Evolutionary conservation across 2,797 vertebrate genomes (phyloP).

Genomic region (Diglossa cyanea): DNA sequence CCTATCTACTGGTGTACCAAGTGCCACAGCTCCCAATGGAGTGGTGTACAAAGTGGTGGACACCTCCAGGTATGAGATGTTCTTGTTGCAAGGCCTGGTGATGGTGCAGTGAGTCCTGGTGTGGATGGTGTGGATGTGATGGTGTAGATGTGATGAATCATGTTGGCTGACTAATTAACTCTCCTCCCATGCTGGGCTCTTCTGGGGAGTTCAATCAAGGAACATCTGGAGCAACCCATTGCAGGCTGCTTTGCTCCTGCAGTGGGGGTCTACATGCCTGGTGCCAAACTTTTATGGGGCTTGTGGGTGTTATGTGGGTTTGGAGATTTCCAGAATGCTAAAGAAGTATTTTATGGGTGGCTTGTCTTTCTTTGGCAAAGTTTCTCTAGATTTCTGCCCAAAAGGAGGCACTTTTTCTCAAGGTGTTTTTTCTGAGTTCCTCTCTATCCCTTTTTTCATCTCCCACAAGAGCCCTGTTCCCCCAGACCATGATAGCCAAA

Average conservation of each 20-base stretch:
- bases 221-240: background rate
- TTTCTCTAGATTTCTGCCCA: background rate
- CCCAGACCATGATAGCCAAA: background rate
- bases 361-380: background rate
- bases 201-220: background rate
- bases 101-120: background rate
- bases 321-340: background rate
- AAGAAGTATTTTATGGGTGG: background rate
- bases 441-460: background rate
- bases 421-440: background rate
- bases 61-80: constrained; percentile 84
- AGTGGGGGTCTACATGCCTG: background rate
- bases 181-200: background rate
- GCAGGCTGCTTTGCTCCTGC: background rate
- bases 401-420: background rate
- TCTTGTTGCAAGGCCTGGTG: background rate
- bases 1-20: constrained; percentile 89
- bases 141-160: background rate
- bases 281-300: background rate
- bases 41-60: constrained; percentile 93
- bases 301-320: background rate
- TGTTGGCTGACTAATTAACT: background rate
- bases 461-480: background rate
- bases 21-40: constrained; percentile 83
- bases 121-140: background rate